phyloP scores from a whole-genome alignment of 2,113 vertebrate genomes.

The Siniperca knerii region DNA sequence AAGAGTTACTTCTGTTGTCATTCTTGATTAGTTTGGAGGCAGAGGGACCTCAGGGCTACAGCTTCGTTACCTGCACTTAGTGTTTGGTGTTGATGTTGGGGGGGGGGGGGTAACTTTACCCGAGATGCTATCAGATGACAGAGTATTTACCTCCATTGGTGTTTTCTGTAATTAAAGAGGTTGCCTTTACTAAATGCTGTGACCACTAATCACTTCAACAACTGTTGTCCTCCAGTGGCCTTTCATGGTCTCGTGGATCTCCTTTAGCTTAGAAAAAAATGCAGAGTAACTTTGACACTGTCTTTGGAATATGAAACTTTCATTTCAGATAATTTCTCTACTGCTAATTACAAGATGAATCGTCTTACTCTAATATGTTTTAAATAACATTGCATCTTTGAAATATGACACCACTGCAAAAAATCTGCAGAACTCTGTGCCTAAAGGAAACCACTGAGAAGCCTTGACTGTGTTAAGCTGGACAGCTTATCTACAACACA shows the following conservation, averaged over 20 bases:
- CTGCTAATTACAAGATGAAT: slow-evolving; percentile 48
- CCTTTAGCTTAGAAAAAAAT: background rate
- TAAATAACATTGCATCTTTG: slow-evolving; percentile 53
- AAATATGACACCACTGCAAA: slow-evolving; percentile 61
- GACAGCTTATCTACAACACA: slow-evolving; percentile 74
- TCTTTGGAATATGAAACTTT: slow-evolving; percentile 10
- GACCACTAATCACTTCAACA: slow-evolving; percentile 74
- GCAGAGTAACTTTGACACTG: background rate
- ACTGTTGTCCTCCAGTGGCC: slow-evolving; percentile 54
- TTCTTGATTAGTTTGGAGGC: slow-evolving; percentile 63
- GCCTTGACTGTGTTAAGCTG: slow-evolving; percentile 68
- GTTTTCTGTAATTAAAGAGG: slow-evolving; percentile 82
- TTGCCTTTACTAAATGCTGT: slow-evolving; percentile 67
- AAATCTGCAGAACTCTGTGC: slow-evolving; percentile 37
- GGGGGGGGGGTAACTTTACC: slow-evolving; percentile 30
- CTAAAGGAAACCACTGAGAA: slow-evolving; percentile 58
- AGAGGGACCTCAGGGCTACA: slow-evolving; percentile 54
- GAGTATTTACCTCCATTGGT: slow-evolving; percentile 75
- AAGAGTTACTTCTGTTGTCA: slow-evolving; percentile 60
- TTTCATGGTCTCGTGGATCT: slow-evolving; percentile 54
- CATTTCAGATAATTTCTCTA: slow-evolving; percentile 20
- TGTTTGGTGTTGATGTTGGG: slow-evolving; percentile 54
- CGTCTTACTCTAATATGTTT: slow-evolving; percentile 48
- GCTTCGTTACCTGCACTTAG: slow-evolving; percentile 57
- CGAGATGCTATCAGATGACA: slow-evolving; percentile 82